phyloP scores from a whole-genome alignment of 2,888 invertebrate genomes.

The Nomada lathburiana region DNA sequence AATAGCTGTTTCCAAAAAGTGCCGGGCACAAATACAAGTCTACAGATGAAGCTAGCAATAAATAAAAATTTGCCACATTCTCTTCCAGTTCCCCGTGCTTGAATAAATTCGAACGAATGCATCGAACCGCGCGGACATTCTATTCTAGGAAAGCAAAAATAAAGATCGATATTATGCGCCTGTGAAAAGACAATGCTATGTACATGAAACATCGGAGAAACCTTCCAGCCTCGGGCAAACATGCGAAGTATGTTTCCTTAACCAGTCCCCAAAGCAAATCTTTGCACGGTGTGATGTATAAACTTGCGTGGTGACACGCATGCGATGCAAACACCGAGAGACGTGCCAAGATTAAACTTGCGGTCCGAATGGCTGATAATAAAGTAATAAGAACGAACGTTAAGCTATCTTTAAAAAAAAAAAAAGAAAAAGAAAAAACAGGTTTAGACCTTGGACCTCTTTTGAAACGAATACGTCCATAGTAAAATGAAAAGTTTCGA shows the following conservation, averaged over 20 bases:
- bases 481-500: neutral
- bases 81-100: neutral
- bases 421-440: neutral
- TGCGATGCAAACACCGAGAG: slow-evolving; percentile 46
- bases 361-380: slow-evolving; percentile 9
- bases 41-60: neutral
- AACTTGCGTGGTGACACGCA: slow-evolving; percentile 36
- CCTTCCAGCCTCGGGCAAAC: slow-evolving; percentile 32
- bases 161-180: slow-evolving; percentile 8
- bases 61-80: slow-evolving; percentile 9
- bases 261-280: slow-evolving; percentile 49
- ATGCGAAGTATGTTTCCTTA: slow-evolving; percentile 42
- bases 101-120: neutral
- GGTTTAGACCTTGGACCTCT: no score
- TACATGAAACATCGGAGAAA: slow-evolving; percentile 29
- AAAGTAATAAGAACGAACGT: neutral
- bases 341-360: slow-evolving; percentile 44
- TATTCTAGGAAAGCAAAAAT: slow-evolving; percentile 17
- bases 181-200: slow-evolving; percentile 22
- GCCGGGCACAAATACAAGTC: neutral
- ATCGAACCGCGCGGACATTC: neutral
- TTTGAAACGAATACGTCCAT: neutral
- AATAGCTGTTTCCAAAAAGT: neutral
- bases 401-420: slow-evolving; percentile 1
- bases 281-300: slow-evolving; percentile 36